Percentiles rank a stretch among this genome's conserved stretches.
These are phyloP conservation scores for Rhinoderma darwinii DNA, from an alignment of 2,113 vertebrate species.

Conservation along the genomic window DNA sequence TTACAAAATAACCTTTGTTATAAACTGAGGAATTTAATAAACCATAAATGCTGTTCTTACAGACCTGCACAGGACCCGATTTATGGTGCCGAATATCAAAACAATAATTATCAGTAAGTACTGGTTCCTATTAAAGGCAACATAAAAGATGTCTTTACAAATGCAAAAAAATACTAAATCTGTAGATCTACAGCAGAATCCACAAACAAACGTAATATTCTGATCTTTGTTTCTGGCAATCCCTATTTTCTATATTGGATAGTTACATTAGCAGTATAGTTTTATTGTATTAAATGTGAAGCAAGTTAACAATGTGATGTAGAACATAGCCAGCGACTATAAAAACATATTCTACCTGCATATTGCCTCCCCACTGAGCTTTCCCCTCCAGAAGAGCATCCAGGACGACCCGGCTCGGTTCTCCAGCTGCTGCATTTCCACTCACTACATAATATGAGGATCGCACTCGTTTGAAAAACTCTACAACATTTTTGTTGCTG, in stretches of 20 bases:
- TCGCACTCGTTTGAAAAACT: constrained; percentile 94
- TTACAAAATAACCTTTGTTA: no score
- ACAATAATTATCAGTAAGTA: no score
- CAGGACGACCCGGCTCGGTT: constrained; percentile 90
- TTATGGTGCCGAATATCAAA: no score
- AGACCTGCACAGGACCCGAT: no score
- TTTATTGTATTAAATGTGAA: background rate
- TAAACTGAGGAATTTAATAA: no score
- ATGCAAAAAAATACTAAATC: background rate
- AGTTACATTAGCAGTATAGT: background rate
- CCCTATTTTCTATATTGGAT: background rate
- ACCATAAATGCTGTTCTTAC: no score
- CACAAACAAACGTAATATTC: background rate
- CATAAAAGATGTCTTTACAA: background rate
- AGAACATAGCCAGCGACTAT: background rate
- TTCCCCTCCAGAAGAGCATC: constrained; percentile 94
- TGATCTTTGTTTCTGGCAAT: background rate
- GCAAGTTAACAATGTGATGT: background rate
- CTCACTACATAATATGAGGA: constrained; percentile 97
- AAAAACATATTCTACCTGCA: constrained; percentile 80
- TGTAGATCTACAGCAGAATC: background rate
- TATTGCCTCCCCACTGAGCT: constrained; percentile 90
- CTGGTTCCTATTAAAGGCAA: no score
- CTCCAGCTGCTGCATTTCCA: constrained; percentile 87
- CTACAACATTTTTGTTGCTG: constrained; percentile 92